Evolutionary conservation across 2,888 invertebrate genomes (phyloP).

Genomic region (Venusia cambrica): DNA sequence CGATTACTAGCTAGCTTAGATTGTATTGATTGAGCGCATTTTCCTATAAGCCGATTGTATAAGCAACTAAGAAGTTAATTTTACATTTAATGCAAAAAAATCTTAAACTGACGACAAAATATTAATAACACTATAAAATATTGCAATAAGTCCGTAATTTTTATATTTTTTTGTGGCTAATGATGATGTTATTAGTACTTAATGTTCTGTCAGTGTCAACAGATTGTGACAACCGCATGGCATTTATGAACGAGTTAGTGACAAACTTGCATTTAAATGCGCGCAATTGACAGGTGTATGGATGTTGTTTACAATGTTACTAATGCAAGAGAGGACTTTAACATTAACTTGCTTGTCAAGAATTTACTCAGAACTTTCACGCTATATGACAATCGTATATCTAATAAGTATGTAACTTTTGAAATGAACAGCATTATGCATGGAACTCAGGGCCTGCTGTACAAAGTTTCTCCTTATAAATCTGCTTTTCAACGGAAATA

Average conservation of each 20-base stretch:
- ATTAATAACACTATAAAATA: too few relatives aligned
- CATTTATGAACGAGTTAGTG: constrained; percentile 37
- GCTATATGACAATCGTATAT: constrained; percentile 8
- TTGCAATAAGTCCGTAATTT: too few relatives aligned
- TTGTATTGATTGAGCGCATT: too few relatives aligned
- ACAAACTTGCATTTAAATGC: constrained; percentile 38
- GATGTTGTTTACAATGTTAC: constrained; percentile 35
- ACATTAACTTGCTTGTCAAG: constrained; percentile 10
- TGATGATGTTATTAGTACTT: constrained; percentile 1
- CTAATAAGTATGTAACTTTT: too few relatives aligned
- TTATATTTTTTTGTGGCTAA: constrained; percentile 3
- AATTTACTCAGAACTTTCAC: constrained; percentile 7
- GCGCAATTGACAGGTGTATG: constrained; percentile 38
- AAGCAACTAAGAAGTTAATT: too few relatives aligned
- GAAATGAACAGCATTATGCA: too few relatives aligned
- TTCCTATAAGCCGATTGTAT: too few relatives aligned
- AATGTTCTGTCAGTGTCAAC: constrained; percentile 9
- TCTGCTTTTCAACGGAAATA: constrained; percentile 19
- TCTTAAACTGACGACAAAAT: too few relatives aligned
- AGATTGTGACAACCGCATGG: constrained; percentile 27
- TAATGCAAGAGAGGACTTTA: constrained; percentile 15
- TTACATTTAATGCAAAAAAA: too few relatives aligned
- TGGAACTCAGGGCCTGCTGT: too few relatives aligned
- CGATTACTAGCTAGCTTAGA: too few relatives aligned
- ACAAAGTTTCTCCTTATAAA: too few relatives aligned